Evolutionary conservation across 2,888 invertebrate species (phyloP), one percentile per base, ranked within the genome.

Genomic region (Gonocerus acuteangulatus): DNA sequence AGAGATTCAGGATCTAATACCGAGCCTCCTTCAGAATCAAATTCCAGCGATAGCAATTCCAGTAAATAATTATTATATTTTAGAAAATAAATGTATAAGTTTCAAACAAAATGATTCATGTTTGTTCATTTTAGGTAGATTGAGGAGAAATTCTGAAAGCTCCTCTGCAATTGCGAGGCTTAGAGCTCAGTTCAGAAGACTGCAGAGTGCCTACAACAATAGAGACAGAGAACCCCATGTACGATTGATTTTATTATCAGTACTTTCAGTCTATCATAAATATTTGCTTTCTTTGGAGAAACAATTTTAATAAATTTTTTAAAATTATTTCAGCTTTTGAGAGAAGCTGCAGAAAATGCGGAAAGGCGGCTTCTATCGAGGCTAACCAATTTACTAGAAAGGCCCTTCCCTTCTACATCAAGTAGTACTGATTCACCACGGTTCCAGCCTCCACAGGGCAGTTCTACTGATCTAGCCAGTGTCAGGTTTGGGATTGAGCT

Each of bases 401-500:
- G 36, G 62, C 73, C 74, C 1, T 72, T 71, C 32, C 66, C 47
- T 6, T 19, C 39, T 19, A 27, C 59, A 15, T 51, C 59, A 4
- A 48, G 39, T 6, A 72, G 57, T 72, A 73, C 48, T 69, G 77
- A 27, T 74, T 76, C 7, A 74, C 75, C 67, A 71, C 77, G 69
- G 77, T 78, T 76, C 69, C 77, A 58, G 1, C 52, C 58, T 63
- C 72, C 54, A 72, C 73, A 49, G 69, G 77, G 22, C 74, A 76
- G 3, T 74, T 75, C 66, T 72, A 77, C 69, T 77, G 78, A 76
- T 69, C 76, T 57, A 47, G 15, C 62, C 44, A 65, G 71, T 23
- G 70, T 72, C 34, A 67, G 72, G 18, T 69, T 70, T 60, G 71
- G 71, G 2, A 69, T 73, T 58, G 70, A 71, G 54, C 65, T 73